Evolutionary conservation across 2,797 vertebrate genomes (phyloP), one percentile per base, ranked within the genome.

Genomic region (Sebastes dallii): DNA sequence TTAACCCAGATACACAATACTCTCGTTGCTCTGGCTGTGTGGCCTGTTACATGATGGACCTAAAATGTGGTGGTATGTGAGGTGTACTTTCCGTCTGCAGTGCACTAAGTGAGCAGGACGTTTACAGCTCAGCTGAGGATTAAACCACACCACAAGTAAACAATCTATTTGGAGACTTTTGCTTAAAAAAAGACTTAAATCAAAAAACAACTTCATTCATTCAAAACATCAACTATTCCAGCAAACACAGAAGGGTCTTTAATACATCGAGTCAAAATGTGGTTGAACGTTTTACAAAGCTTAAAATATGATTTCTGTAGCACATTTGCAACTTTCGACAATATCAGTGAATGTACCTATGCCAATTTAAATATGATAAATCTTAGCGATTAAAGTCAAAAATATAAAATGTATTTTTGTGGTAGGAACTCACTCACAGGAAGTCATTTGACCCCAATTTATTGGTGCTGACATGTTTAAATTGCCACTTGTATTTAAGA

Each of bases 51-150:
- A 39, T 58, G 62, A 60, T n/a, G 7, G 24, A 24, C n/a, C 32
- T 52, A 58, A 83, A 72, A 74, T 72, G 72, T 52, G 32, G 55
- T 9, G 24, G 50, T 74, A 30, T 54, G 59, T 54, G 12, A 68
- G 27, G 54, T 76, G 18, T 13, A 60, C 56, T 50, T 66, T 59
- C 24, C 3, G 29, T 32, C 72, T 75, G 12, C 69, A 65, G 64
- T 60, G 61, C 1, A 30, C 54, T 34, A 42, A 74, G 76, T 20
- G 32, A 54, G 12, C 54, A 66, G 20, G 6, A 61, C 30, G 24
- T 76, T 30, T n/a, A 34, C 24, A 32, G n/a, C 6, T 60, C 22
- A 20, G 62, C 54, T 62, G n/a, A 76, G 65, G 42, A 46, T 39
- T 58, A 36, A 14, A 76, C 14, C 8, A 55, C 24, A 50, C 30